phyloP scores from a whole-genome alignment of 2,113 vertebrate species.

The Petaurus breviceps region DNA sequence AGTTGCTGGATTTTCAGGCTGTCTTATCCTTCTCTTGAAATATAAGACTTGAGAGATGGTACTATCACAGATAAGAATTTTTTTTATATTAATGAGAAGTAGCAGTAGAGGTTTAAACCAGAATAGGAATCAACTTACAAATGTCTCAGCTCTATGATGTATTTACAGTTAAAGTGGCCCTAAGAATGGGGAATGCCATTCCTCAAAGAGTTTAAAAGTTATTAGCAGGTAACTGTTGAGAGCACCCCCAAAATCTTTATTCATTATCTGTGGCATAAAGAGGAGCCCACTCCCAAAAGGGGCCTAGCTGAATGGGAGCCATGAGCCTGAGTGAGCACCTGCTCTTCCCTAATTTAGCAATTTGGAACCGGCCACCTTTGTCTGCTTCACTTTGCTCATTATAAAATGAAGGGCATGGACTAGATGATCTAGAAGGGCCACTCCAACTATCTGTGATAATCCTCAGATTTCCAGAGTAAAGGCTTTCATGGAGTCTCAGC shows the following conservation, averaged over 20 bases:
- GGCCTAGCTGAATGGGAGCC: background rate
- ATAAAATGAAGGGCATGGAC: background rate
- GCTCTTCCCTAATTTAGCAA: background rate
- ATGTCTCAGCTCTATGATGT: background rate
- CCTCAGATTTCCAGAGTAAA: background rate
- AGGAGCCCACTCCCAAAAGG: background rate
- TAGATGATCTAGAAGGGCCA: background rate
- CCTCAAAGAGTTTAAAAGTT: conserved; percentile 38
- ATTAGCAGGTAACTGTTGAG: conserved; percentile 13
- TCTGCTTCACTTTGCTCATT: background rate
- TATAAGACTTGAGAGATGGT: background rate
- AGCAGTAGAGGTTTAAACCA: background rate
- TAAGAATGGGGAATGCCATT: conserved; percentile 22
- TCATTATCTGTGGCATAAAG: background rate
- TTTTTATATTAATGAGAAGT: conserved; percentile 18
- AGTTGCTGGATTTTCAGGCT: background rate
- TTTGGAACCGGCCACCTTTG: background rate
- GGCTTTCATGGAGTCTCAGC: background rate
- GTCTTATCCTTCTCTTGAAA: conserved; percentile 31
- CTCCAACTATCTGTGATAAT: background rate
- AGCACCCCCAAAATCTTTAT: conserved; percentile 27
- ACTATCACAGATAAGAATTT: background rate
- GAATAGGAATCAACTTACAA: background rate
- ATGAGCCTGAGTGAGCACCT: background rate
- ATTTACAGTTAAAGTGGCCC: background rate